These are phyloP conservation scores for Anthonomus grandis DNA, from an alignment of 1,140 invertebrate genomes.

Conservation along the genomic window DNA sequence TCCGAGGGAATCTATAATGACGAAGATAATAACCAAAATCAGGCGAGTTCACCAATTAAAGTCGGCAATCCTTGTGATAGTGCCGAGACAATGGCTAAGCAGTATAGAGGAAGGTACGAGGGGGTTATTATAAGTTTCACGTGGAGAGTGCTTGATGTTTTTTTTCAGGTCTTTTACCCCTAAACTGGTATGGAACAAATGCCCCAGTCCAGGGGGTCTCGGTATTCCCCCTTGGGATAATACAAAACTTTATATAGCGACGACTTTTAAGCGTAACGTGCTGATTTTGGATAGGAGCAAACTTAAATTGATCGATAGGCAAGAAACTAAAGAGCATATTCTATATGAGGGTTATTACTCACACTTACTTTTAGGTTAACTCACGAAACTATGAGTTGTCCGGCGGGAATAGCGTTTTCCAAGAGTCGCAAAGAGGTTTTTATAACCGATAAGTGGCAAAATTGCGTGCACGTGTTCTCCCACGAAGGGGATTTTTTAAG, in stretches of 20 bases:
- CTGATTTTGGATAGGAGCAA: conserved; percentile 53
- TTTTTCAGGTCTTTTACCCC: conserved; percentile 47
- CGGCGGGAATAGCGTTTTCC: conserved; percentile 65
- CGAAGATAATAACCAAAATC: conserved; percentile 49
- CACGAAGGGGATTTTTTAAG: conserved; percentile 58
- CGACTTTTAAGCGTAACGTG: conserved; percentile 34
- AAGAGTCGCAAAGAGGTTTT: conserved; percentile 59
- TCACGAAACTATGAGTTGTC: conserved; percentile 60
- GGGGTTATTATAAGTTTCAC: neutral
- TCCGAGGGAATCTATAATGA: conserved; percentile 50
- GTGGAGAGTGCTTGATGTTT: neutral
- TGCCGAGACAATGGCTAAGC: conserved; percentile 47
- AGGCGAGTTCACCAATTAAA: conserved; percentile 40
- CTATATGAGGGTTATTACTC: neutral
- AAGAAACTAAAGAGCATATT: too few relatives aligned
- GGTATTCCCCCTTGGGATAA: conserved; percentile 57
- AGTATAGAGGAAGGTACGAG: conserved; percentile 51
- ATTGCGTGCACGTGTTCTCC: conserved; percentile 72
- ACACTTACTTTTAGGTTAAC: conserved; percentile 40
- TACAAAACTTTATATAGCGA: conserved; percentile 56
- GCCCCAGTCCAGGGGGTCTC: conserved; percentile 57
- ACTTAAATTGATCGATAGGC: conserved; percentile 47
- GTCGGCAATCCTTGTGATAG: conserved; percentile 51
- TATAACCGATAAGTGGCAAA: conserved; percentile 69
- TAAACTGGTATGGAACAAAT: conserved; percentile 54